Evolutionary conservation across 2,113 vertebrate species (phyloP).

Genomic region (Poeciliopsis prolifica): DNA sequence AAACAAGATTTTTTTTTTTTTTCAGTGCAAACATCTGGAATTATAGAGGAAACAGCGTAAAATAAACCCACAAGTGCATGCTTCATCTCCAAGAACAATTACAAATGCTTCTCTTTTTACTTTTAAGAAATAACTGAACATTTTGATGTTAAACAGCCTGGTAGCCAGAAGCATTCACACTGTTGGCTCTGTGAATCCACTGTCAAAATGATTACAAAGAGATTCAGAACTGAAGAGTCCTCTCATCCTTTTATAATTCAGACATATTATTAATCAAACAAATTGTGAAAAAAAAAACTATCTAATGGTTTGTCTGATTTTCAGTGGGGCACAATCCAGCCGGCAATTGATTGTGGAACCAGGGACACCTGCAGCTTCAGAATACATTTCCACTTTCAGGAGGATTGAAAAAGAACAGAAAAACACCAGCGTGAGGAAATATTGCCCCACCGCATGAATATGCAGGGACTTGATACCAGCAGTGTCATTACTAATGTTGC

Average conservation of each 20-base stretch:
- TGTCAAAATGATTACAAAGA: conserved; percentile 57
- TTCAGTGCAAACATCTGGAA: conserved; percentile 17
- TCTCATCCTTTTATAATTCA: conserved; percentile 62
- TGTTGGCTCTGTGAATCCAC: conserved; percentile 14
- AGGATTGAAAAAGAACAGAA: conserved; percentile 33
- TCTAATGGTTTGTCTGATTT: conserved; percentile 77
- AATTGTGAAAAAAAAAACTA: conserved; percentile 63
- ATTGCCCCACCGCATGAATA: conserved; percentile 84
- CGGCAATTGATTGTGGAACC: conserved; percentile 81
- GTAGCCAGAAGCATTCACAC: conserved; percentile 30
- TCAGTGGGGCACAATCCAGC: conserved; percentile 73
- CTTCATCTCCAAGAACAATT: neutral
- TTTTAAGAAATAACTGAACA: neutral
- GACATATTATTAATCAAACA: conserved; percentile 73
- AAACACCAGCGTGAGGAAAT: conserved; percentile 73
- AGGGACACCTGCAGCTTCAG: conserved; percentile 82
- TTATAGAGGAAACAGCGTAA: neutral
- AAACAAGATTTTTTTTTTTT: conserved; percentile 1
- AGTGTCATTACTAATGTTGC: conserved; percentile 86
- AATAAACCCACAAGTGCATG: conserved; percentile 5
- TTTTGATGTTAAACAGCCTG: conserved; percentile 1
- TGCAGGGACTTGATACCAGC: conserved; percentile 82
- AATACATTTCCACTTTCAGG: conserved; percentile 81
- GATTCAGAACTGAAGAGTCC: conserved; percentile 48
- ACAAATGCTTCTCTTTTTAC: neutral